Conservation (phyloP, 2,113 vertebrate species). For the Entomyzon cyanotis region DNA sequence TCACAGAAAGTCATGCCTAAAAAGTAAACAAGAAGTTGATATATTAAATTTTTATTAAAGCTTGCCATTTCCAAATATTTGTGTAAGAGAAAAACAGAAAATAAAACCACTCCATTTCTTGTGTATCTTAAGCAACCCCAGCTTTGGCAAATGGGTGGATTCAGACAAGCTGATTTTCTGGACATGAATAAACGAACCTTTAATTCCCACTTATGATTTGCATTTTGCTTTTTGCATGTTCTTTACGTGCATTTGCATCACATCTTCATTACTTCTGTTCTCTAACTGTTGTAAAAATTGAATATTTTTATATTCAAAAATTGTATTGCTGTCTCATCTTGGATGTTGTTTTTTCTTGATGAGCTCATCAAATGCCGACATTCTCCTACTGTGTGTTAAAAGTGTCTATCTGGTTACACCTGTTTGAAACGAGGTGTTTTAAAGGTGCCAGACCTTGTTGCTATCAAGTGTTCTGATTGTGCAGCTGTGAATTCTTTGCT, state of each 20-base stretch:
- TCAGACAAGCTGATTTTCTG: background rate
- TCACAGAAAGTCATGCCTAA: background rate
- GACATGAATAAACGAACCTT: background rate
- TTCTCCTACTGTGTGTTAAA: background rate
- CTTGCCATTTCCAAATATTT: background rate
- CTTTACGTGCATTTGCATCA: background rate
- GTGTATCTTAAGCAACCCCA: background rate
- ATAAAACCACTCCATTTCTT: background rate
- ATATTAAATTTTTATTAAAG: background rate
- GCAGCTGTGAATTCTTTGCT: background rate
- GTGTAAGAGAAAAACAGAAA: background rate
- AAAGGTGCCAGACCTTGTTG: background rate
- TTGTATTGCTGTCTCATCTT: background rate
- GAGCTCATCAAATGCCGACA: background rate
- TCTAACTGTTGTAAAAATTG: background rate
- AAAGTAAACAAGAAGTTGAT: background rate
- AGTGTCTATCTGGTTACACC: background rate
- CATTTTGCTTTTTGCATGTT: background rate
- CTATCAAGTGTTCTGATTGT: background rate
- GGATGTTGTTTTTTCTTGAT: background rate
- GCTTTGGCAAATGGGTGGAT: background rate
- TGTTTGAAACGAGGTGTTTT: background rate
- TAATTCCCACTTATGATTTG: background rate
- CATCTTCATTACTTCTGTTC: background rate
- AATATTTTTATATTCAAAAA: background rate